Conservation (phyloP, 2,113 vertebrate species). For the Megatriorchis doriae region DNA sequence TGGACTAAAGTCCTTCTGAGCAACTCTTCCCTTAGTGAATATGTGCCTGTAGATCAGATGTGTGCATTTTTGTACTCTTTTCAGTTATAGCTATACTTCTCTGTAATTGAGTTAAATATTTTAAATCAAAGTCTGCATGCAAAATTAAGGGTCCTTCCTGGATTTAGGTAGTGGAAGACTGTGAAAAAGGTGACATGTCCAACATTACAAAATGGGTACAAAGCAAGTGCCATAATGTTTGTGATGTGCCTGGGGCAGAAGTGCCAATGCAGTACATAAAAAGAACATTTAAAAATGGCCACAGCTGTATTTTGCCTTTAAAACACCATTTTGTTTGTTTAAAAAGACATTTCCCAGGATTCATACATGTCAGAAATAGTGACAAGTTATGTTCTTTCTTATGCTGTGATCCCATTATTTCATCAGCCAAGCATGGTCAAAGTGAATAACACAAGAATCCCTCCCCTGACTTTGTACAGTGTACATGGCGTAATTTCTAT, state of each 20-base stretch:
- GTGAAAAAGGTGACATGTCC: neutral
- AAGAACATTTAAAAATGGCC: neutral
- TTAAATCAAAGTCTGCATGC: neutral
- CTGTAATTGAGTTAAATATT: neutral
- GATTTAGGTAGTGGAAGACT: neutral
- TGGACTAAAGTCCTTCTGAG: neutral
- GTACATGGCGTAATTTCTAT: neutral
- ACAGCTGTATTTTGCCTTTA: neutral
- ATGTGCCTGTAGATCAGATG: neutral
- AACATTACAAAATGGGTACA: neutral
- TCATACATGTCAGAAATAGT: neutral
- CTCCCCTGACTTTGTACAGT: neutral
- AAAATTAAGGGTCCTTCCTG: neutral
- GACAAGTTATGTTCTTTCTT: neutral
- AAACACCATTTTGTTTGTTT: neutral
- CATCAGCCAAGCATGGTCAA: neutral
- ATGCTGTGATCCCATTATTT: neutral
- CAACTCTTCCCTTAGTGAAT: neutral
- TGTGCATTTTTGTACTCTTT: neutral
- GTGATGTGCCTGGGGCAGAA: neutral
- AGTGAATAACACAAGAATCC: neutral
- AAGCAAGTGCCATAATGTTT: neutral
- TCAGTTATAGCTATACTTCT: neutral
- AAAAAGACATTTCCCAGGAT: neutral
- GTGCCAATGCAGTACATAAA: neutral